Base-by-base conservation (phyloP, 1,140 invertebrate genomes). In the Nilaparvata lugens region DNA sequence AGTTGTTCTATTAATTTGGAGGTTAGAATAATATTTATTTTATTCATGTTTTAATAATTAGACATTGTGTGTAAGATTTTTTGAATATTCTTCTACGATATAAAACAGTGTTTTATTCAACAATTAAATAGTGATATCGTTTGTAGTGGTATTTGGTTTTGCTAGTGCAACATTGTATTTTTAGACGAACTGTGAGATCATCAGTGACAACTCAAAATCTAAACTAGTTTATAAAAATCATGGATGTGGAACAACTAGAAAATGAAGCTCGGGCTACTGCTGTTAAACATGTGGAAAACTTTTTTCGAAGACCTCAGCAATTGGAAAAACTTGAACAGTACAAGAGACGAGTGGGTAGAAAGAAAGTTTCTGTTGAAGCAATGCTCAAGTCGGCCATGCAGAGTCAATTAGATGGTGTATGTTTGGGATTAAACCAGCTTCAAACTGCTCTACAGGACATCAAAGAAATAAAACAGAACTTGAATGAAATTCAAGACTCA, bases 321-420 rank as follows among this genome's bases (percentile, higher is more conserved):
- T 74, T 99, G 60, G 96, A 98, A 73, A 97, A 96, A 76, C 88
- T 91, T 3, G 92, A 95, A 67, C 91, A 93, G 70, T 90, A 92
- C 66, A 92, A 89, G 70, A 83, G 84, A 66, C 72, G 87, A 68
- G 87, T 91, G 60, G 80, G 80, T 11, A 77, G 89, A 16, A 92
- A 94, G 63, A 89, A 97, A 76, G 91, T 92, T 1, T 96, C 95
- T 5, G 92, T 97, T 23, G 96, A 99, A 76, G 93, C 95, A 13
- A 91, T 97, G 82, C 74, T 99, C 16, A 97, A 98, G 76, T 97
- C 94, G n/a, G 93, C 94, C 5, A 93, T 99, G 78, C 95, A 99
- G 76, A 94, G 93, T 68, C 95, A 99, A 75, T 74, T 99, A 40
- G 96, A 99, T 77, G 95, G 95, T 0, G 95, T 98, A 0, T 82